phyloP scores from a whole-genome alignment of 1,140 invertebrate genomes.

The Drosophila pandora region DNA sequence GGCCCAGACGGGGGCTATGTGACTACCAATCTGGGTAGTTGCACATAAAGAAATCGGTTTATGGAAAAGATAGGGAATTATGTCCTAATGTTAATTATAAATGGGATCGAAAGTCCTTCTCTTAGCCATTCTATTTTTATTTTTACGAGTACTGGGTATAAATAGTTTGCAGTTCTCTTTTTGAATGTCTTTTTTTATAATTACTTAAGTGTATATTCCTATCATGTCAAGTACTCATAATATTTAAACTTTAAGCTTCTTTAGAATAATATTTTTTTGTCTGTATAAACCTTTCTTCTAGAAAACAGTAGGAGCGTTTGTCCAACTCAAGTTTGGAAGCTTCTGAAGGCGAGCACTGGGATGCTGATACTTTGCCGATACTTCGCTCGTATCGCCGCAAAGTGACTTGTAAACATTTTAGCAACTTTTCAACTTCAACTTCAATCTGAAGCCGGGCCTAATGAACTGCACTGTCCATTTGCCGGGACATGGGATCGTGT shows the following conservation, averaged over 20 bases:
- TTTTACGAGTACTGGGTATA: no score
- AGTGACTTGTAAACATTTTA: conserved; percentile 83
- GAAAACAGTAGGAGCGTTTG: conserved; percentile 74
- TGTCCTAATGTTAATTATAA: no score
- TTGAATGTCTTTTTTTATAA: no score
- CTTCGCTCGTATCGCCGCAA: conserved; percentile 48
- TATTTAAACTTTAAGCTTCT: background rate
- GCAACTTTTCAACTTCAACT: conserved; percentile 76
- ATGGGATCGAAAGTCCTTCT: no score
- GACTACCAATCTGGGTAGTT: conserved; percentile 18
- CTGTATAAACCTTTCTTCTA: conserved; percentile 4
- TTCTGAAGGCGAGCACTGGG: conserved; percentile 64
- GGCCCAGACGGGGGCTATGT: conserved; percentile 44
- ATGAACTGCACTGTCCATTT: conserved; percentile 59
- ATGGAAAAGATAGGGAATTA: background rate
- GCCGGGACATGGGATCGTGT: conserved; percentile 43
- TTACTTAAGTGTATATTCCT: no score
- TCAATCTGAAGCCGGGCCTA: conserved; percentile 47
- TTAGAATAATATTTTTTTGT: background rate
- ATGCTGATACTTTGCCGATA: conserved; percentile 7
- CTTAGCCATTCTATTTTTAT: no score
- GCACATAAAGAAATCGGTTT: conserved; percentile 2
- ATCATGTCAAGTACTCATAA: no score
- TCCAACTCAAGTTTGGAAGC: conserved; percentile 49
- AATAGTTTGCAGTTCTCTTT: no score